A percentile compares a stretch with the other conserved stretches of the same genome.
Conservation (phyloP, 2,888 invertebrate genomes). For the Emmelina monodactyla region DNA sequence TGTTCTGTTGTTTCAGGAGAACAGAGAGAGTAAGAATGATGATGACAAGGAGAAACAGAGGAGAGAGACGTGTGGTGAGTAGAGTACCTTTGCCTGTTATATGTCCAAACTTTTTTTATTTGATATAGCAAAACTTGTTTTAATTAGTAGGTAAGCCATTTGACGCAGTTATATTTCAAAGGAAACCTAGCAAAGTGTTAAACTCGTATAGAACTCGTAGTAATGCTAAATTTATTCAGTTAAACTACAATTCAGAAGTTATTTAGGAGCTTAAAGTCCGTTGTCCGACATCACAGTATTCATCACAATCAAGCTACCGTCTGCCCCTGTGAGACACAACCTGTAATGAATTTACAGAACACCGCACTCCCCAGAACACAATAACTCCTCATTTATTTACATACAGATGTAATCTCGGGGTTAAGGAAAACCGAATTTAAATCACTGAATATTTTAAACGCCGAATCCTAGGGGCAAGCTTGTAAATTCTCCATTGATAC, state of each 20-base stretch:
- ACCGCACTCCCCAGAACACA: neutral
- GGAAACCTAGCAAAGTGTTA: too few species aligned
- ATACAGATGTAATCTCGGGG: slow-evolving; percentile 4
- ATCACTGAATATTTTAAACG: neutral
- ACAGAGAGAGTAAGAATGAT: neutral
- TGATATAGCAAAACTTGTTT: too few species aligned
- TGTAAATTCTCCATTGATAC: too few species aligned
- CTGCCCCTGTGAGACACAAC: slow-evolving; percentile 4
- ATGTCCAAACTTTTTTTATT: too few species aligned
- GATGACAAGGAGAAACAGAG: neutral
- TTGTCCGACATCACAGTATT: neutral
- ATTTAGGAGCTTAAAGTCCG: too few species aligned
- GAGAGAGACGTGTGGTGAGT: slow-evolving; percentile 16
- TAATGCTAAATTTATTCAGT: too few species aligned
- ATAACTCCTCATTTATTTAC: slow-evolving; percentile 8
- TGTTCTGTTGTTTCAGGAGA: neutral
- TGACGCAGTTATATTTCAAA: too few species aligned
- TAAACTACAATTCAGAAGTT: too few species aligned
- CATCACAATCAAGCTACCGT: neutral
- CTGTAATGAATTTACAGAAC: slow-evolving; percentile 10
- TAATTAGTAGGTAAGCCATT: too few species aligned
- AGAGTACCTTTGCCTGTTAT: too few species aligned
- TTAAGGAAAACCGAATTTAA: neutral
- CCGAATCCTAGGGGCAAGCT: neutral
- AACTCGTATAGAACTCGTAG: too few species aligned